Percentiles rank a stretch among this genome's conserved stretches.
Conservation (phyloP, 2,113 vertebrate genomes). For the Zapus hudsonius region DNA sequence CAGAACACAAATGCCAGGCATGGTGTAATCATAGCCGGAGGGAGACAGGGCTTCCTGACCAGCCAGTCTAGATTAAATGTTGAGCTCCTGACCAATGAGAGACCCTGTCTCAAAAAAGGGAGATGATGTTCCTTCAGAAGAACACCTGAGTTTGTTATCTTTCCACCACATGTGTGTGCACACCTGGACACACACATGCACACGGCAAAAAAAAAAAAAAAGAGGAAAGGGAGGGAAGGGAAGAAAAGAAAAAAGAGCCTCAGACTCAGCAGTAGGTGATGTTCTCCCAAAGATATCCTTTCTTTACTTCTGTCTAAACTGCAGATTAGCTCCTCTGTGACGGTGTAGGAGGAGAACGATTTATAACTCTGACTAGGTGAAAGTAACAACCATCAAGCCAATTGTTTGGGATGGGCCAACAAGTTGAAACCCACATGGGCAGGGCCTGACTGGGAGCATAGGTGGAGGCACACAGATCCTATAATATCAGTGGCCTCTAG, state of each 20-base stretch:
- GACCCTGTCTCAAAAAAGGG: too few relatives aligned
- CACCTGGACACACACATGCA: too few relatives aligned
- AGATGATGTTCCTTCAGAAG: too few relatives aligned
- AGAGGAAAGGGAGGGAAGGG: background rate
- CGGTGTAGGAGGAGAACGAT: background rate
- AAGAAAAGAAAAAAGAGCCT: background rate
- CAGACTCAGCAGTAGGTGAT: background rate
- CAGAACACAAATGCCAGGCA: too few relatives aligned
- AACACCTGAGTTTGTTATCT: too few relatives aligned
- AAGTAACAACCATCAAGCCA: background rate
- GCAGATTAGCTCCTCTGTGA: background rate
- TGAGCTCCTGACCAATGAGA: too few relatives aligned
- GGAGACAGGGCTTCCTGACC: too few relatives aligned
- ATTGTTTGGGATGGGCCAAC: conserved; percentile 13
- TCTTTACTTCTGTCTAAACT: background rate
- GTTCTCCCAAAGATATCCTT: conserved; percentile 61
- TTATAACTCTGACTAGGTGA: conserved; percentile 9
- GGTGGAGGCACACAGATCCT: background rate
- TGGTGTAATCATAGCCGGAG: too few relatives aligned
- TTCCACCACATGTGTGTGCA: too few relatives aligned
- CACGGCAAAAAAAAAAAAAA: background rate
- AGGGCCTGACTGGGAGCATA: background rate
- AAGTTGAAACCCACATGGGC: background rate
- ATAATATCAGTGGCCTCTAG: background rate
- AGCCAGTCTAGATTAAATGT: too few relatives aligned